Conservation (phyloP, 2,113 vertebrate genomes). For the Terrapene triunguis region DNA sequence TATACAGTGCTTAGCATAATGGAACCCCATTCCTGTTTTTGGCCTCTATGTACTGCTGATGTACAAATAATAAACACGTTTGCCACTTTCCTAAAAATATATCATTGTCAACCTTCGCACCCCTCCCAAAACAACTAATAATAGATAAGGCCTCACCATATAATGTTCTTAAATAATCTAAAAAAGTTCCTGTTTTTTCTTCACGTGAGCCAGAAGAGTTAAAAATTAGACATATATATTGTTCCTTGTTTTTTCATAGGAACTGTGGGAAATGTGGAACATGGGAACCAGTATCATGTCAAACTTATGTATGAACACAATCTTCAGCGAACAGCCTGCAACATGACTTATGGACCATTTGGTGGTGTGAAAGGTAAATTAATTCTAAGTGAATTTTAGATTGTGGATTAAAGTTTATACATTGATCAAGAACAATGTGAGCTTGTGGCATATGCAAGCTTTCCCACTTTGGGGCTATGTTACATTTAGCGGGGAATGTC, state of each 20-base stretch:
- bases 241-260: conserved; percentile 71
- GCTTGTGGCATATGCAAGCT: neutral
- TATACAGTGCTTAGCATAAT: neutral
- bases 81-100: neutral
- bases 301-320: conserved; percentile 95
- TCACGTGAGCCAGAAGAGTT: neutral
- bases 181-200: neutral
- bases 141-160: neutral
- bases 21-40: neutral
- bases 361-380: conserved; percentile 92
- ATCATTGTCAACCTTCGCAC: neutral
- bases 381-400: neutral
- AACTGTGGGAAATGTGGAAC: conserved; percentile 92
- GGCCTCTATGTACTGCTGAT: neutral
- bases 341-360: conserved; percentile 95
- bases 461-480: neutral
- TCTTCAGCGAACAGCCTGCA: conserved; percentile 94
- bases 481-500: neutral
- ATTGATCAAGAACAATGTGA: neutral
- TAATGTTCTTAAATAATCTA: neutral
- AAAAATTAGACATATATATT: neutral
- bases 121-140: neutral
- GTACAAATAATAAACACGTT: neutral
- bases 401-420: neutral
- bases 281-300: conserved; percentile 96